Evolutionary conservation across 2,797 vertebrate species (phyloP).

Genomic region (Manis crassicaudata): DNA sequence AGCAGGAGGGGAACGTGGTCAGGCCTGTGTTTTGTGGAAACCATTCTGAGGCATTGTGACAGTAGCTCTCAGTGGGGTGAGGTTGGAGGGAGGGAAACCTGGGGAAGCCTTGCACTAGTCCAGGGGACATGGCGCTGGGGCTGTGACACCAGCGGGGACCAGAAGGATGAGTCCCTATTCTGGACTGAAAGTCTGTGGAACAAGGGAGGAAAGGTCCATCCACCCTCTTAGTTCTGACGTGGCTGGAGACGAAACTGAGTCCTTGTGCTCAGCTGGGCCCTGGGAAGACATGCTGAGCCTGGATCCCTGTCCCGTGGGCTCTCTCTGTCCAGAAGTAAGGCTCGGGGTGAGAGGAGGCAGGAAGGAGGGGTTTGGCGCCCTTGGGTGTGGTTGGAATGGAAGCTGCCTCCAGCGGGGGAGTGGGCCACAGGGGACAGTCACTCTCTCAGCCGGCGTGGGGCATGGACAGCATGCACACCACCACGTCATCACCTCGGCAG

Average conservation of each 20-base stretch:
- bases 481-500: background rate
- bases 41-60: background rate
- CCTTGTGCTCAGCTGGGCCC: background rate
- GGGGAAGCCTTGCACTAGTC: background rate
- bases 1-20: background rate
- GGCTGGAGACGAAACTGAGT: background rate
- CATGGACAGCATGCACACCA: background rate
- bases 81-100: background rate
- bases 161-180: background rate
- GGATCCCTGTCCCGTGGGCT: rapidly evolving
- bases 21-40: background rate
- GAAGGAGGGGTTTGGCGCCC: background rate
- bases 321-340: background rate
- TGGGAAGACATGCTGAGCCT: background rate
- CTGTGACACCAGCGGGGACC: background rate
- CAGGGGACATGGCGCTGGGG: background rate
- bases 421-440: background rate
- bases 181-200: background rate
- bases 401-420: background rate
- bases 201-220: background rate
- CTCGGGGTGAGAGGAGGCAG: background rate
- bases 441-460: background rate
- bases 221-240: background rate
- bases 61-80: background rate
- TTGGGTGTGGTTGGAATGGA: background rate